Evolutionary conservation across 2,888 invertebrate genomes (phyloP).

Genomic region (Anarsia innoxiella): DNA sequence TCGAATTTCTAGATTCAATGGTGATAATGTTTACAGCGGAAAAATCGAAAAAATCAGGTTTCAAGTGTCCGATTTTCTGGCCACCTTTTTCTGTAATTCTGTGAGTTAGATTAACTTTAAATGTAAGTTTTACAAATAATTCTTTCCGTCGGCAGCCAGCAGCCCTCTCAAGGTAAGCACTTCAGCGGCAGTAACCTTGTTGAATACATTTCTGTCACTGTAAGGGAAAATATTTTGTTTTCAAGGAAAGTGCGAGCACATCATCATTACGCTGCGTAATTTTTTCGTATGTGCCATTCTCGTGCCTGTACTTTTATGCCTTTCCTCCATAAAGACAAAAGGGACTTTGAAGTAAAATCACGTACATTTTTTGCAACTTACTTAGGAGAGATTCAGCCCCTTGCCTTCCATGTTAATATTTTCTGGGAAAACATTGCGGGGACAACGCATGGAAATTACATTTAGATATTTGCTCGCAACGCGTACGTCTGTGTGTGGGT

Average conservation of each 20-base stretch:
- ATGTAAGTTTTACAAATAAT: constrained; percentile 8
- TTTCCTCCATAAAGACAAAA: constrained; percentile 74
- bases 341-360: constrained; percentile 76
- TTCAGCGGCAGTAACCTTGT: constrained; percentile 41
- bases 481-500: constrained; percentile 67
- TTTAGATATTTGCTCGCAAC: constrained; percentile 73
- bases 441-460: constrained; percentile 75
- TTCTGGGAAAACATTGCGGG: constrained; percentile 74
- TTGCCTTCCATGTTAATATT: constrained; percentile 74
- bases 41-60: too few species aligned
- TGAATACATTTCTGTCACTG: constrained; percentile 64
- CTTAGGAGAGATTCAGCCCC: constrained; percentile 74
- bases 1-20: background rate
- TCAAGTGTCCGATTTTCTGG: too few species aligned
- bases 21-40: background rate
- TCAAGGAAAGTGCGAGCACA: constrained; percentile 66
- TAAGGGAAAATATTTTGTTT: constrained; percentile 69
- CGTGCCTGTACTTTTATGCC: constrained; percentile 70
- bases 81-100: too few species aligned
- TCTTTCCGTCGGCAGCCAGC: background rate
- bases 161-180: constrained; percentile 7
- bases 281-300: constrained; percentile 72
- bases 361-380: constrained; percentile 77
- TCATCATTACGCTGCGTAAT: constrained; percentile 73
- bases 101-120: too few species aligned